phyloP scores from a whole-genome alignment of 1,140 invertebrate species.

The Scaptomyza hsui region DNA sequence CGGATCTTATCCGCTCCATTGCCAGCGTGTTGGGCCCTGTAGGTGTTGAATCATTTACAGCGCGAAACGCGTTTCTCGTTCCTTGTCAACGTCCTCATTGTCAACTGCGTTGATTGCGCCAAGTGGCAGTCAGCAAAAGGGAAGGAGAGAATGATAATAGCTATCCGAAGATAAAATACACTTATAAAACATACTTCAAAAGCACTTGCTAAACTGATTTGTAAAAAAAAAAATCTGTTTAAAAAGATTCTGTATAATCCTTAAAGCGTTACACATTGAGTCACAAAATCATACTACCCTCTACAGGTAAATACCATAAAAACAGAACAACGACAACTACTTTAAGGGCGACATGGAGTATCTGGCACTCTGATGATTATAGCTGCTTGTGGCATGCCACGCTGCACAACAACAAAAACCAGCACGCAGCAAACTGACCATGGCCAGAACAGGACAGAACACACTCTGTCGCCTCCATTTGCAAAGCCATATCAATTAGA shows the following conservation, averaged over 20 bases:
- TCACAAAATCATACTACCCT: too few species aligned
- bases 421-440: slow-evolving; percentile 2
- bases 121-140: slow-evolving; percentile 20
- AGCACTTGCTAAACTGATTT: too few species aligned
- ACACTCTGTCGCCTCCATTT: neutral
- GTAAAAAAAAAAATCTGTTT: too few species aligned
- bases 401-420: neutral
- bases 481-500: slow-evolving; percentile 66
- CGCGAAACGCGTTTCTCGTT: slow-evolving; percentile 11
- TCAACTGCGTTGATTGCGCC: slow-evolving; percentile 63
- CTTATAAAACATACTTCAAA: neutral
- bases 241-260: too few species aligned
- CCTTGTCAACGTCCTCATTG: slow-evolving; percentile 40
- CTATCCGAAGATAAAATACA: neutral
- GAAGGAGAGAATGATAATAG: neutral
- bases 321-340: slow-evolving; percentile 13
- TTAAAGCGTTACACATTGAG: too few species aligned
- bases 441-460: neutral
- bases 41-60: slow-evolving; percentile 80
- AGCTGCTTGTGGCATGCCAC: slow-evolving; percentile 58
- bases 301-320: too few species aligned
- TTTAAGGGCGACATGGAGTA: slow-evolving; percentile 8
- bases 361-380: slow-evolving; percentile 64
- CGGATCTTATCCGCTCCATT: slow-evolving; percentile 60
- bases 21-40: slow-evolving; percentile 32